phyloP scores from a whole-genome alignment of 2,888 invertebrate genomes.

The Microctonus brassicae region DNA sequence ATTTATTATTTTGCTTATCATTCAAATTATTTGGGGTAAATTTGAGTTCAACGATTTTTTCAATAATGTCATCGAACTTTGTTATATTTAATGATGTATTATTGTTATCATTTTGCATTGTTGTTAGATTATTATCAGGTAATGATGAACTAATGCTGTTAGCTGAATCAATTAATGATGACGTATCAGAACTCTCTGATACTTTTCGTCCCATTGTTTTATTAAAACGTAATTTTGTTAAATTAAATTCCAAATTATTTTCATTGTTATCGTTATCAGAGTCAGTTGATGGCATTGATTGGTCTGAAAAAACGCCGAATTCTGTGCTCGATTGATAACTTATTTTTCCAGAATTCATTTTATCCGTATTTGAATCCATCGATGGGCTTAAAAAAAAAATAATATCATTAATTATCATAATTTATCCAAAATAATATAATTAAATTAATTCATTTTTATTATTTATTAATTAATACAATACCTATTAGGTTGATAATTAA shows the following conservation, averaged over 20 bases:
- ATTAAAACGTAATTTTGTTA: conserved; percentile 18
- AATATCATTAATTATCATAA: conserved; percentile 7
- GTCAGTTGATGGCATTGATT: conserved; percentile 36
- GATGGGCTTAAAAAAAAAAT: conserved; percentile 17
- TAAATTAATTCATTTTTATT: not conserved
- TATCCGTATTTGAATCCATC: conserved; percentile 35
- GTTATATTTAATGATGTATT: not conserved
- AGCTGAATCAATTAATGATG: conserved; percentile 35
- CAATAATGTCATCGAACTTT: conserved; percentile 51
- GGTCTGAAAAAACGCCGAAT: conserved; percentile 39
- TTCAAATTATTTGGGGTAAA: conserved; percentile 31
- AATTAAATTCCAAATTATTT: conserved; percentile 26
- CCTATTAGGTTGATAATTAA: conserved; percentile 21
- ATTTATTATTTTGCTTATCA: conserved; percentile 1
- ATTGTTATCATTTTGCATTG: conserved; percentile 20
- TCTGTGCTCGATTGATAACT: conserved; percentile 27
- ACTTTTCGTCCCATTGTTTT: conserved; percentile 25
- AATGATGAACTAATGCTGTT: conserved; percentile 1
- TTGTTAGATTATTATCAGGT: not conserved
- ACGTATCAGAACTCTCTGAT: conserved; percentile 37
- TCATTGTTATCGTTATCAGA: conserved; percentile 26
- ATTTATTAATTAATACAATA: conserved; percentile 6
- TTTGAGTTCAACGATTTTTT: conserved; percentile 46
- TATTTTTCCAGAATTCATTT: conserved; percentile 7
- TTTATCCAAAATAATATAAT: conserved; percentile 7